Base-by-base conservation (phyloP, 1,140 invertebrate species). In the Mya arenaria region DNA sequence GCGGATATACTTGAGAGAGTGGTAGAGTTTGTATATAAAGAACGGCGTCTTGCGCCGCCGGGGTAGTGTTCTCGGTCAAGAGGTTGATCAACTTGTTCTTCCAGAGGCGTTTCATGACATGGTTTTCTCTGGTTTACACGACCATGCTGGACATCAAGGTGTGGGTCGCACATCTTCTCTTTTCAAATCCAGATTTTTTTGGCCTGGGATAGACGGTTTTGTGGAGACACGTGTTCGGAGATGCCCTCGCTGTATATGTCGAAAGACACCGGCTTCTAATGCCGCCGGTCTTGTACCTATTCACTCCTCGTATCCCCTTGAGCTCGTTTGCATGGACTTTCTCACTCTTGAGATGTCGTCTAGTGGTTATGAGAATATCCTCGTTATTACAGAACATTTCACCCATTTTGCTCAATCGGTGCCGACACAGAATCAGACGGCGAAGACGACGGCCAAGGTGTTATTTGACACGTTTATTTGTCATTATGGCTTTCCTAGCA, bases 271-370 rank as follows among this genome's bases (percentile, higher is more conserved):
- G 1, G 36, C 4, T 28, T 1, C 17, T 4, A 60, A 6, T 34
- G 28, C 66, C 3, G 48, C 80, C 23, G n/a, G 30, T 17, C 30
- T 83, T 17, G 44, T 71, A 3, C 36, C 25, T 48, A 55, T 81
- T 3, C 28, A 32, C 2, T 62, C 82, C 17, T 25, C 30, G 1
- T 28, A 36, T 15, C 78, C 79, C 8, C 32, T 84, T 15, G 69
- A 84, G 25, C 39, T 82, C 19, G 79, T 84, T 25, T 82, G 62
- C 25, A 82, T 82, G 28, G 79, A 84, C 55, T 82, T 44, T 71
- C 79, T 82, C 25, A 44, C 58, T 19, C 36, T 78, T 55, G 82
- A 84, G 32, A 41, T 58, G 55, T 69, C 39, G 23, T 48, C 37
- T 15, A 48, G 77, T 41, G 83, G 83, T 8, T 74, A 30, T 58